Conservation (phyloP, 2,888 invertebrate species). For the Balanococcus diminutus region DNA sequence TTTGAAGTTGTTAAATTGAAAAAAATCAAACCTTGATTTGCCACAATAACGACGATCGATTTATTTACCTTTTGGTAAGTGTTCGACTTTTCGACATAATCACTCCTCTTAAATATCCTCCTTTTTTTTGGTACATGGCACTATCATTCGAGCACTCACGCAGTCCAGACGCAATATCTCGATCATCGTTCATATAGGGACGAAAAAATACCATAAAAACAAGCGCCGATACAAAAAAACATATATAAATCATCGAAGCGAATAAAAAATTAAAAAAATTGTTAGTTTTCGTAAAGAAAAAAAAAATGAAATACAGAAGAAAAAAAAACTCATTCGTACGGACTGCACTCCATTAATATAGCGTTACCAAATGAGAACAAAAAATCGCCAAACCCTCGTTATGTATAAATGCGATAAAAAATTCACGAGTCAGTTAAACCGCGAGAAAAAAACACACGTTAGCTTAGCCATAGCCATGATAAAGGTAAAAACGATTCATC, state of each 20-base stretch:
- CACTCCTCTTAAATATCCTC: not conserved
- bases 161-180: not conserved
- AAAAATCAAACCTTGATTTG: too few species aligned
- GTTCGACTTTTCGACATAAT: too few species aligned
- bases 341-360: not conserved
- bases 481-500: not conserved
- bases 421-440: not conserved
- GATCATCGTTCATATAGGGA: not conserved
- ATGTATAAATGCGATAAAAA: constrained; percentile 1
- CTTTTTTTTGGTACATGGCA: not conserved
- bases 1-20: too few species aligned
- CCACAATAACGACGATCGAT: too few species aligned
- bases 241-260: constrained; percentile 6
- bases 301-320: not conserved
- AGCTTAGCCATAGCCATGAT: not conserved
- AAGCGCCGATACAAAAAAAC: not conserved
- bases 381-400: not conserved
- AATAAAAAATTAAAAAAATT: constrained; percentile 19
- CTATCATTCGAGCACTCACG: not conserved
- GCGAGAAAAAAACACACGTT: not conserved
- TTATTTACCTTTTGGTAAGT: too few species aligned
- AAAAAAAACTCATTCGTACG: not conserved
- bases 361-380: not conserved
- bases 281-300: not conserved
- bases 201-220: not conserved